Evolutionary conservation across 2,888 invertebrate genomes (phyloP).

Genomic region (Ornithoptera alexandrae): DNA sequence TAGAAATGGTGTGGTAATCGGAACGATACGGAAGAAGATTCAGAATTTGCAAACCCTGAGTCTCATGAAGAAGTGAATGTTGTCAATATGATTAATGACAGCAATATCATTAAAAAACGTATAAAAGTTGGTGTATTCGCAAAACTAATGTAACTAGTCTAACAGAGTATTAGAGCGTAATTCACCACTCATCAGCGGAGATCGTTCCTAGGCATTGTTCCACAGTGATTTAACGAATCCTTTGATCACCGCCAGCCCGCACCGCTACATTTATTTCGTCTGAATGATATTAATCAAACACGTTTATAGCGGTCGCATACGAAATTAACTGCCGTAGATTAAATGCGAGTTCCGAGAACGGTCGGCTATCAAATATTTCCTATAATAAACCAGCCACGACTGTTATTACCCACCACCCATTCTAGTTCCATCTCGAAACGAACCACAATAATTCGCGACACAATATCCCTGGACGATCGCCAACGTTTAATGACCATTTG

Average conservation of each 20-base stretch:
- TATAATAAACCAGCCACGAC: conserved; percentile 62
- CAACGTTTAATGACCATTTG: conserved; percentile 66
- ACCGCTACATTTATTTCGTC: conserved; percentile 69
- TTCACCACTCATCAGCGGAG: conserved; percentile 49
- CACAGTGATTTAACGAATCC: conserved; percentile 57
- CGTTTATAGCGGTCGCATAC: conserved; percentile 72
- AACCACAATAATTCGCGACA: conserved; percentile 52
- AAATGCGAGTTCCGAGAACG: conserved; percentile 68
- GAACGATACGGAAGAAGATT: too few relatives aligned
- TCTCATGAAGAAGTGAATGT: too few relatives aligned
- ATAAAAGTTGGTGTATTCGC: neutral
- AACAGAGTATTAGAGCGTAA: conserved; percentile 39
- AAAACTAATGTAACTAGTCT: neutral
- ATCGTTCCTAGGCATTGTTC: conserved; percentile 47
- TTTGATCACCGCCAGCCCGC: conserved; percentile 64
- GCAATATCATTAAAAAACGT: too few relatives aligned
- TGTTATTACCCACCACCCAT: conserved; percentile 61
- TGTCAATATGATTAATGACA: too few relatives aligned
- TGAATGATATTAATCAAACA: conserved; percentile 74
- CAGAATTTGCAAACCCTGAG: too few relatives aligned
- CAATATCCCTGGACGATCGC: conserved; percentile 64
- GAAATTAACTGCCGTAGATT: conserved; percentile 69
- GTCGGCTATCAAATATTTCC: conserved; percentile 73
- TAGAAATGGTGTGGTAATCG: too few relatives aligned
- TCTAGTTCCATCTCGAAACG: conserved; percentile 48